Conservation (phyloP, 2,113 vertebrate species). For the Pygoscelis adeliae region DNA sequence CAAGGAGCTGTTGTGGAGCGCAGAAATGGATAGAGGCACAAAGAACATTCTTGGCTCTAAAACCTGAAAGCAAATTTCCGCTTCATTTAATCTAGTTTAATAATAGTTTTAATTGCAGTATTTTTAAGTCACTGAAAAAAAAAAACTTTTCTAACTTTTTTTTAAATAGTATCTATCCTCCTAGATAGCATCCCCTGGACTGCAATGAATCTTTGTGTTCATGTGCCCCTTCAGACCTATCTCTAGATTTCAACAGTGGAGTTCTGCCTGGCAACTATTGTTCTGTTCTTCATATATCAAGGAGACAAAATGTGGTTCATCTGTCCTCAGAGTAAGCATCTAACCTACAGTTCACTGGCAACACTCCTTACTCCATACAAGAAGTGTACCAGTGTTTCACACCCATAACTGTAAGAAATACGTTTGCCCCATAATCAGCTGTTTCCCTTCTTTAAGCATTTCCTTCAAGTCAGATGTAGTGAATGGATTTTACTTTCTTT, state of each 20-base stretch:
- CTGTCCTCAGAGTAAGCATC: not conserved
- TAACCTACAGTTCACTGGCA: not conserved
- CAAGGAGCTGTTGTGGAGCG: not conserved
- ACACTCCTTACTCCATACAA: not conserved
- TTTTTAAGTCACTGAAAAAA: slow-evolving; percentile 25
- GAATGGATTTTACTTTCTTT: not conserved
- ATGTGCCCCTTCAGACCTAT: not conserved
- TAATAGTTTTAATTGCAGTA: slow-evolving; percentile 21
- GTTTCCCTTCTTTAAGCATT: not conserved
- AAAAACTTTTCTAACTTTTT: not conserved
- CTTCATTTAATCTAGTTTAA: slow-evolving; percentile 48
- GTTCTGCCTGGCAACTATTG: not conserved
- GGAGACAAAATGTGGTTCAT: not conserved
- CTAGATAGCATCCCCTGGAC: not conserved
- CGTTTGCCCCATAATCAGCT: not conserved
- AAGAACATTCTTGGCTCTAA: slow-evolving; percentile 40
- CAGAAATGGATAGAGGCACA: slow-evolving; percentile 40
- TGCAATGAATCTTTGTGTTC: not conserved
- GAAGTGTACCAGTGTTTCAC: not conserved
- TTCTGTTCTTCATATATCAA: not conserved
- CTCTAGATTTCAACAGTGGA: not conserved
- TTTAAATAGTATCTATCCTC: not conserved
- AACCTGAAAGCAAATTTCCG: not conserved
- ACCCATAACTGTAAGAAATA: not conserved
- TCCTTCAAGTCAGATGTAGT: not conserved